A percentile compares a stretch with the other conserved stretches of the same genome.
These are phyloP conservation scores for Protonibea diacanthus DNA, from an alignment of 2,797 vertebrate species.

Conservation along the genomic window DNA sequence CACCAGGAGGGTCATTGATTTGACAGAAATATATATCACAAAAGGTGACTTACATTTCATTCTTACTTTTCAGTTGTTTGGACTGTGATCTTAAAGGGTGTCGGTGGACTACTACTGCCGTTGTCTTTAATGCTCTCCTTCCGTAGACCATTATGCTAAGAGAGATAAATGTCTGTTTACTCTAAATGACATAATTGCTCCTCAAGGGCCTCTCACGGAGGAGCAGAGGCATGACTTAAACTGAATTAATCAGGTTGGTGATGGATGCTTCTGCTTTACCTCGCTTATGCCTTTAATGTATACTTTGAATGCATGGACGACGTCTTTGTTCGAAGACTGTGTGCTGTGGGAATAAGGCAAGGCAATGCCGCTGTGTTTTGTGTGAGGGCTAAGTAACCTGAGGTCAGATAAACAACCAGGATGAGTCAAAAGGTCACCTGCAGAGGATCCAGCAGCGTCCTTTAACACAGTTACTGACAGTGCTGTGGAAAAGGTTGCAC, in stretches of 20 bases:
- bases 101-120: not conserved
- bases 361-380: constrained; percentile 15
- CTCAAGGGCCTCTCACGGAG: constrained; percentile 51
- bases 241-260: constrained; percentile 59
- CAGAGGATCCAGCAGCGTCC: constrained; percentile 1
- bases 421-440: constrained; percentile 34
- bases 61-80: not conserved
- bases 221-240: constrained; percentile 55
- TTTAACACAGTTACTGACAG: constrained; percentile 11
- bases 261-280: constrained; percentile 59
- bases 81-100: not conserved
- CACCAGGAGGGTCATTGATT: not conserved
- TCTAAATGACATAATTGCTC: constrained; percentile 69
- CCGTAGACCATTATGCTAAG: constrained; percentile 49
- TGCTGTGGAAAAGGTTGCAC: constrained; percentile 7
- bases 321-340: constrained; percentile 11
- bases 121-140: constrained; percentile 40
- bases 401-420: constrained; percentile 36
- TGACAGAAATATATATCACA: not conserved
- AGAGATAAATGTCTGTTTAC: constrained; percentile 63
- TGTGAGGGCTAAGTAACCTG: not conserved
- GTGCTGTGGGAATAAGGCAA: not conserved
- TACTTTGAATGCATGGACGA: constrained; percentile 19
- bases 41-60: not conserved
- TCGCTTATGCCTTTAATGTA: constrained; percentile 48